A percentile compares a stretch with the other conserved stretches of the same genome.
Evolutionary conservation across 2,113 vertebrate genomes (phyloP).

Genomic region (Neogobius melanostomus): DNA sequence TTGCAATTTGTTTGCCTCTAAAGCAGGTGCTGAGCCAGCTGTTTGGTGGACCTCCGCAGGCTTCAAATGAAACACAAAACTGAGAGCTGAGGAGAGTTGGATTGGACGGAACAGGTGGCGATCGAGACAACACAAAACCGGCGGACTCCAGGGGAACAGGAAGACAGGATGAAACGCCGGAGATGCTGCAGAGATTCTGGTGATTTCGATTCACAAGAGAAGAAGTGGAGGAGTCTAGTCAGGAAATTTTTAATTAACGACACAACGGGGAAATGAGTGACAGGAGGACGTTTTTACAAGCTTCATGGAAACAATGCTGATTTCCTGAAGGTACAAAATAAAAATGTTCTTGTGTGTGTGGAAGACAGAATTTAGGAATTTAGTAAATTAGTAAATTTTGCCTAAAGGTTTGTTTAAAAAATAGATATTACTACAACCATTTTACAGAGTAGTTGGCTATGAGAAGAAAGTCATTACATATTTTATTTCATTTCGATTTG

Average conservation of each 20-base stretch:
- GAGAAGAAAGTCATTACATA: no score
- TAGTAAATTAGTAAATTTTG: no score
- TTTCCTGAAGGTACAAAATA: neutral
- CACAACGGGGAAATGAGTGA: neutral
- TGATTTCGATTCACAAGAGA: slow-evolving; percentile 9
- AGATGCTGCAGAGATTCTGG: slow-evolving; percentile 3
- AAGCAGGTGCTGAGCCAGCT: slow-evolving; percentile 62
- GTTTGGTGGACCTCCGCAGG: slow-evolving; percentile 55
- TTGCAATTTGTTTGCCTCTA: slow-evolving; percentile 32
- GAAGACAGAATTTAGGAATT: neutral
- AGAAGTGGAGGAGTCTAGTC: slow-evolving; percentile 11
- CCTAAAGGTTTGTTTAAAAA: no score
- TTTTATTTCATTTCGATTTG: no score
- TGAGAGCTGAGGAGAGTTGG: slow-evolving; percentile 14
- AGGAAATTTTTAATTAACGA: slow-evolving; percentile 19
- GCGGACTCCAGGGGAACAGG: slow-evolving; percentile 26
- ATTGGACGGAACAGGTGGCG: slow-evolving; percentile 61
- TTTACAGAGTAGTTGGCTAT: neutral
- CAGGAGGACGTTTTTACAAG: slow-evolving; percentile 6
- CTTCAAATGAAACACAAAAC: slow-evolving; percentile 53
- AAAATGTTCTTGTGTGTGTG: neutral
- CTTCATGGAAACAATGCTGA: neutral
- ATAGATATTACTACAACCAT: neutral
- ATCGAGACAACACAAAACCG: slow-evolving; percentile 26
- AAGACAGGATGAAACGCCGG: slow-evolving; percentile 33